Base-by-base conservation (phyloP, 2,888 invertebrate species). In the Pilophorus perplexus region DNA sequence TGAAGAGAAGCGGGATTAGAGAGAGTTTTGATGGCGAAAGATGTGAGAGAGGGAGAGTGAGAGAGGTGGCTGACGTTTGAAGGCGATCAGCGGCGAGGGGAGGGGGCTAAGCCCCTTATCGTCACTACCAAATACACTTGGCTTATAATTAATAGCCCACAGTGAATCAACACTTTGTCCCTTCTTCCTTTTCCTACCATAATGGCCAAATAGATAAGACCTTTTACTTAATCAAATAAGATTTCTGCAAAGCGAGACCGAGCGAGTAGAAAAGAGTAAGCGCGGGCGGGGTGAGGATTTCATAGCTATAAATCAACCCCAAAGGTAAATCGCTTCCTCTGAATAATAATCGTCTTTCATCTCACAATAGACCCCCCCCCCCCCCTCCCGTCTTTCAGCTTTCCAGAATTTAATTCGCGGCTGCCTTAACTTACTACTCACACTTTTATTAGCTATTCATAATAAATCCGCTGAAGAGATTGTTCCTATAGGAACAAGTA, bases 151-250 rank as follows among this genome's bases (percentile, higher is more conserved):
- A 62, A 62, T 62, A 62, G 62, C 62, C 46, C 44, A 44, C 62
- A 62, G 62, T 62, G 62, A 62, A 62, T 62, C 62, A 62, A 62
- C 62, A 62, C 62, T 62, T 62, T 62, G 62, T 62, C 62, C 62
- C 62, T 62, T 62, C 44, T 44, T 44, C 44, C 59, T 40, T 62
- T 62, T 33, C 20, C 44, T 44, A 27, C 62, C 62, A 62, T 62
- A 62, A 62, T 62, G 62, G 62, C 46, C 33, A 46, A 46, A 62
- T 62, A 62, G 62, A 62, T 62, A 62, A 62, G 62, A 62, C 62
- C 62, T 62, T 62, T 62, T 62, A 62, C 62, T 62, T 62, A 62
- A 62, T 62, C 62, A 62, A 62, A 62, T 62, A 62, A 62, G 62
- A 62, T 62, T 62, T 46, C 46, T 28, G 28, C 52, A 52, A 52